A percentile compares a stretch with the other conserved stretches of the same genome.
Conservation (phyloP, 2,888 invertebrate genomes). For the Drosophila suboccidentalis region DNA sequence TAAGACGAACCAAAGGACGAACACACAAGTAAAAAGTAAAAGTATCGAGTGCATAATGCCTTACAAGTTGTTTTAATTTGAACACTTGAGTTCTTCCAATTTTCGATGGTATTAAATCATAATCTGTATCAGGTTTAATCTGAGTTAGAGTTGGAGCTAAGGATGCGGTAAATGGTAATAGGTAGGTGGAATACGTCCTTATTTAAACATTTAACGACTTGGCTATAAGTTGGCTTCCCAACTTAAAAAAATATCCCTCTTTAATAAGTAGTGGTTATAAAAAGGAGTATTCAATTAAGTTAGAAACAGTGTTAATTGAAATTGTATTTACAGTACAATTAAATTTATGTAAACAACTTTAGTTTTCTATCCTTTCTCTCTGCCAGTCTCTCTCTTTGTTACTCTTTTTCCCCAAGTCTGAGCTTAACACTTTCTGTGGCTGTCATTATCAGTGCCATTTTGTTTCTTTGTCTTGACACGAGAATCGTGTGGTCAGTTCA, state of each 20-base stretch:
- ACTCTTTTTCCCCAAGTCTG: background rate
- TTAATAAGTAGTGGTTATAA: too few relatives aligned
- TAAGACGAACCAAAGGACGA: background rate
- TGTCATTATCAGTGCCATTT: slow-evolving; percentile 27
- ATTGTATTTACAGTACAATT: background rate
- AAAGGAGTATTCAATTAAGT: too few relatives aligned
- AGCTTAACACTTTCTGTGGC: background rate
- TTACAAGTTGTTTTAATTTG: background rate
- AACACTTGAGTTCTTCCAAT: too few relatives aligned
- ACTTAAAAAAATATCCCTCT: too few relatives aligned
- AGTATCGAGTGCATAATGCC: background rate
- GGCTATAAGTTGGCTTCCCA: background rate
- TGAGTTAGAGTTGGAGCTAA: too few relatives aligned
- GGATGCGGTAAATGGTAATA: too few relatives aligned
- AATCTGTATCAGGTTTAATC: background rate
- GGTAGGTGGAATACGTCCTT: too few relatives aligned
- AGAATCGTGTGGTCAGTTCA: slow-evolving; percentile 40
- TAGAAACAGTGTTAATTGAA: background rate
- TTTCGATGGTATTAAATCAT: background rate
- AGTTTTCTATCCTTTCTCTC: background rate
- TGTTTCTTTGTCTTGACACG: slow-evolving; percentile 26
- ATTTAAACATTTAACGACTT: background rate
- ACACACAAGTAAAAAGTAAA: background rate
- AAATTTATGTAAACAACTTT: slow-evolving; percentile 6
- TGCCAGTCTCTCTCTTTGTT: background rate